phyloP scores from a whole-genome alignment of 2,113 vertebrate species.

The Varanus salvator region DNA sequence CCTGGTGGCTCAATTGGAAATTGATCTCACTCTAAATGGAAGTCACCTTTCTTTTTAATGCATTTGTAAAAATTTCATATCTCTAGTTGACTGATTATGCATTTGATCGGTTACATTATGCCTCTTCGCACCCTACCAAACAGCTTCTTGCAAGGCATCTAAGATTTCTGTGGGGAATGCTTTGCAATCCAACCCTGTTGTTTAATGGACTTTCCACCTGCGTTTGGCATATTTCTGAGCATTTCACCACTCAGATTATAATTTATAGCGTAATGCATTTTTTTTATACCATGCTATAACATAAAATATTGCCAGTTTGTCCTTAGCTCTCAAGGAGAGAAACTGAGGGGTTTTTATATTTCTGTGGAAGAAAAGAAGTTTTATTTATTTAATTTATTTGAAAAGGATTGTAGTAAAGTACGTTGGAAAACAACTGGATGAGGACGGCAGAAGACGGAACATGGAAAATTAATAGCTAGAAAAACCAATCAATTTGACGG shows the following conservation, averaged over 20 bases:
- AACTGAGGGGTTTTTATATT: slow-evolving; percentile 43
- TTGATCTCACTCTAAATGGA: slow-evolving; percentile 35
- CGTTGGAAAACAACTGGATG: background rate
- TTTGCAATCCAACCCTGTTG: slow-evolving; percentile 69
- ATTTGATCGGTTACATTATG: slow-evolving; percentile 63
- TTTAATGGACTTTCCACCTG: slow-evolving; percentile 76
- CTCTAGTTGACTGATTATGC: slow-evolving; percentile 69
- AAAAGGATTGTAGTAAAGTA: slow-evolving; percentile 1
- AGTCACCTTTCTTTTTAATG: slow-evolving; percentile 70
- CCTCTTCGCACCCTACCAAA: slow-evolving; percentile 1
- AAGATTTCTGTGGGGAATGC: slow-evolving; percentile 71
- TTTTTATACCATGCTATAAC: slow-evolving; percentile 75
- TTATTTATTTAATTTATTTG: background rate
- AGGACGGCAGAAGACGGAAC: background rate
- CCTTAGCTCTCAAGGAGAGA: slow-evolving; percentile 81
- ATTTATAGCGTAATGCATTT: slow-evolving; percentile 79
- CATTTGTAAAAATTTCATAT: slow-evolving; percentile 62
- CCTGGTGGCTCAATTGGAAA: slow-evolving; percentile 9
- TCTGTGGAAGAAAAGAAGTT: slow-evolving; percentile 6
- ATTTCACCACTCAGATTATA: slow-evolving; percentile 77
- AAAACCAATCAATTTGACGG: slow-evolving; percentile 7
- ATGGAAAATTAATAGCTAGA: background rate
- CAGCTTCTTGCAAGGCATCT: slow-evolving; percentile 48
- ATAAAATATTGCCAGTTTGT: slow-evolving; percentile 83
- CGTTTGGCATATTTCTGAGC: slow-evolving; percentile 74